A percentile compares a stretch with the other conserved stretches of the same genome.
phyloP scores from a whole-genome alignment of 1,140 invertebrate species.

The Tetraneura akinire region DNA sequence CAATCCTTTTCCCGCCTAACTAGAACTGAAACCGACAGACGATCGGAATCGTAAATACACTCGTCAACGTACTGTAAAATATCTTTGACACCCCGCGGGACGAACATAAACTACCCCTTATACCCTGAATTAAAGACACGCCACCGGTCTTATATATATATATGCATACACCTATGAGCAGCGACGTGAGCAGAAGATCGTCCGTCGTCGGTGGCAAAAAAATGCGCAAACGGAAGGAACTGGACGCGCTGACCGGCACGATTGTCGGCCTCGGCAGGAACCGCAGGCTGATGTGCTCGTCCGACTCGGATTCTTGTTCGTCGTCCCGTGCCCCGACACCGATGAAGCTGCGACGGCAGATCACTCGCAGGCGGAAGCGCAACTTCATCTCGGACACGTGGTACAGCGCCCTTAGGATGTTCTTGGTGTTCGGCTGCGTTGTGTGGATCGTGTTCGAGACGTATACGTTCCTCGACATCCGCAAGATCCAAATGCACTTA shows the following conservation, averaged over 20 bases:
- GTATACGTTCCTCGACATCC: constrained; percentile 71
- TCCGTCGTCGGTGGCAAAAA: constrained; percentile 60
- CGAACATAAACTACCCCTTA: no score
- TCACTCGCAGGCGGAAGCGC: constrained; percentile 57
- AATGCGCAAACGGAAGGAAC: constrained; percentile 64
- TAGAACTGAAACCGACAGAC: no score
- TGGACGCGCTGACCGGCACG: constrained; percentile 61
- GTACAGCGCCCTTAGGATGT: constrained; percentile 63
- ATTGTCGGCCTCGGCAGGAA: constrained; percentile 7
- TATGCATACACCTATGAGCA: constrained; percentile 18
- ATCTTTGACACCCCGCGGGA: no score
- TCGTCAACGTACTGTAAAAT: no score
- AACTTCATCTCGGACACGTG: constrained; percentile 57
- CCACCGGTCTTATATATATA: background rate
- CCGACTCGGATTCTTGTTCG: constrained; percentile 57
- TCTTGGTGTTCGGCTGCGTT: constrained; percentile 66
- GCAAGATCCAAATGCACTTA: constrained; percentile 67
- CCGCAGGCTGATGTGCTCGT: constrained; percentile 49
- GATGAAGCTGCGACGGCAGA: constrained; percentile 58
- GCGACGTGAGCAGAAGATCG: constrained; percentile 53
- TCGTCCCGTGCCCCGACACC: constrained; percentile 57
- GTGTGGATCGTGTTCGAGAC: constrained; percentile 66
- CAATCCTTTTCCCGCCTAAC: no score
- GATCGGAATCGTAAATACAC: no score
- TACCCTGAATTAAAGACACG: no score